Conservation (phyloP, 2,888 invertebrate species). For the Cheilosia variabilis region DNA sequence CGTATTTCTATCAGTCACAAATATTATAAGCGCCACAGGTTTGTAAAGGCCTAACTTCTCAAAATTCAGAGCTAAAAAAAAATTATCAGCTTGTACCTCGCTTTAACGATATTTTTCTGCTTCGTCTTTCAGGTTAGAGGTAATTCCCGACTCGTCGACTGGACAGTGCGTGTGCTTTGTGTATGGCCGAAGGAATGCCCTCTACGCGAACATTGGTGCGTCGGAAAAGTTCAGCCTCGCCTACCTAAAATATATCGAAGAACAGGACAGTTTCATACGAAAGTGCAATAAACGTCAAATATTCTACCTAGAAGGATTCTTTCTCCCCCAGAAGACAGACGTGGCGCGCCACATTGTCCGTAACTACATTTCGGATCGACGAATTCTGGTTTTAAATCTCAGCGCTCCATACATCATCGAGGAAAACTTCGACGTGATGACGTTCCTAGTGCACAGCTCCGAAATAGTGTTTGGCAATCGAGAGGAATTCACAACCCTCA, state of each 20-base stretch:
- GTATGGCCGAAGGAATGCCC: constrained; percentile 83
- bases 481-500: constrained; percentile 84
- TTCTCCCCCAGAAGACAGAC: constrained; percentile 84
- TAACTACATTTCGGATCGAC: constrained; percentile 81
- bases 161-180: constrained; percentile 85
- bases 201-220: constrained; percentile 86
- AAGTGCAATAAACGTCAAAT: constrained; percentile 81
- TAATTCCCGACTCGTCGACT: constrained; percentile 82
- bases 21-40: too few species aligned
- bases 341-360: constrained; percentile 83
- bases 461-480: constrained; percentile 86
- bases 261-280: constrained; percentile 78
- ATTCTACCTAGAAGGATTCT: constrained; percentile 86
- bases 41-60: too few species aligned
- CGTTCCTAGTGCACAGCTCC: constrained; percentile 83
- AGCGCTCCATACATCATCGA: constrained; percentile 85
- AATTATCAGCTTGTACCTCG: neutral
- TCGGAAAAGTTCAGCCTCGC: constrained; percentile 83
- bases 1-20: too few species aligned
- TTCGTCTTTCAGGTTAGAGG: constrained; percentile 79
- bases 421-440: constrained; percentile 82
- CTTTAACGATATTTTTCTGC: neutral
- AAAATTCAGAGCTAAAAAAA: too few species aligned
- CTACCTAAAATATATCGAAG: constrained; percentile 79
- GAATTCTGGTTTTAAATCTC: constrained; percentile 85